phyloP scores from a whole-genome alignment of 2,113 vertebrate species.

The Scatophagus argus region DNA sequence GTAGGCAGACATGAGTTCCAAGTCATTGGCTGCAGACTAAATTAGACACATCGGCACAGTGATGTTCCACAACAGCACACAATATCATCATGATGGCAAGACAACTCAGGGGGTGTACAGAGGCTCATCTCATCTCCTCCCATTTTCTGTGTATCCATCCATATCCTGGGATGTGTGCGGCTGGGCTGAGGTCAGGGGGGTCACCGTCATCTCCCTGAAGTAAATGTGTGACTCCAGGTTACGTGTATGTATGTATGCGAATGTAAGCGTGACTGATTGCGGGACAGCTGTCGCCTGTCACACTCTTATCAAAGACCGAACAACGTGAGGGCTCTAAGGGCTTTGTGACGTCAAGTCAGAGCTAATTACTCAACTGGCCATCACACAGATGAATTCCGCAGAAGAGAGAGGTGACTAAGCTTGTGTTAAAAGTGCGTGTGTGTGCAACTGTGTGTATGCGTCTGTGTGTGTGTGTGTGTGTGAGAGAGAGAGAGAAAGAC shows the following conservation, averaged over 20 bases:
- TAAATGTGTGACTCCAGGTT: not conserved
- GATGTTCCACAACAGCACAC: slow-evolving; percentile 33
- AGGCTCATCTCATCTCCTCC: slow-evolving; percentile 20
- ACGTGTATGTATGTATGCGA: not conserved
- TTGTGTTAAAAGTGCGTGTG: slow-evolving; percentile 5
- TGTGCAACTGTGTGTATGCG: slow-evolving; percentile 6
- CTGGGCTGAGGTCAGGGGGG: slow-evolving; percentile 44
- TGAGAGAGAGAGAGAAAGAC: not conserved
- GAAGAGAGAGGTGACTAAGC: slow-evolving; percentile 54
- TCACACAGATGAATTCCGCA: slow-evolving; percentile 42
- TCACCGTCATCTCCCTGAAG: slow-evolving; percentile 19
- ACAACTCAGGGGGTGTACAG: slow-evolving; percentile 14
- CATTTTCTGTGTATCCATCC: slow-evolving; percentile 20
- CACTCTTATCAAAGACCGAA: slow-evolving; percentile 28
- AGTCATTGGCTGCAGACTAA: slow-evolving; percentile 31
- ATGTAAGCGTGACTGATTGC: slow-evolving; percentile 3
- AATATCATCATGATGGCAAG: slow-evolving; percentile 15
- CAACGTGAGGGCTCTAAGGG: slow-evolving; percentile 27
- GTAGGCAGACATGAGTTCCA: slow-evolving; percentile 26
- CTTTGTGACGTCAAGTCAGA: slow-evolving; percentile 42
- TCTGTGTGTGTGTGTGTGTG: slow-evolving; percentile 3
- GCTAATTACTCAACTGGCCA: slow-evolving; percentile 62
- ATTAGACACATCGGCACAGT: slow-evolving; percentile 16
- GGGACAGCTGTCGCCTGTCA: slow-evolving; percentile 40
- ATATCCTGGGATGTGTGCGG: slow-evolving; percentile 24